Base-by-base conservation (phyloP, 2,888 invertebrate genomes). In the Altica lythri region DNA sequence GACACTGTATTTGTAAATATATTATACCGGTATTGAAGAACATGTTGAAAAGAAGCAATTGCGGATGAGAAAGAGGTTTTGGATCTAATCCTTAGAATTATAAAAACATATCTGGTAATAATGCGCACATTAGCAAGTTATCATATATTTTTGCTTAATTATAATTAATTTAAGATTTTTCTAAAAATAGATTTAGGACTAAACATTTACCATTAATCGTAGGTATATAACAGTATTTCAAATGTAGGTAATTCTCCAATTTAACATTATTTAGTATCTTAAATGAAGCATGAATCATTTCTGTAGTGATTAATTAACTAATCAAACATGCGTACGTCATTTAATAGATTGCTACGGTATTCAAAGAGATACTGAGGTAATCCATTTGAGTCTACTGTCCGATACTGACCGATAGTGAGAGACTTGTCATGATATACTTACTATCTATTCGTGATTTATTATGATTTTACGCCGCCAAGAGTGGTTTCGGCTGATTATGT, bases 401-500 rank as follows among this genome's bases (percentile, higher is more conserved):
- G 55, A 56, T 55, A 58, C 54, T 53, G 47, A 43, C 45, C 54
- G 55, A 56, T 57, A 58, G 56, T 54, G 43, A 37, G 54, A 54
- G 52, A 53, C 49, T 57, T 61, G 56, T 56, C 61, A 47, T 59
- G 61, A 59, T 61, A 59, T 59, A 61, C 61, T 61, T 59, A 59
- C 57, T 62, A 62, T 62, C 62, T 62, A 59, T 57, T 49, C 42
- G 60, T 62, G 62, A 62, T 60, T 60, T 62, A 62, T 60, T 55
- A 55, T 54, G 52, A 60, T 56, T 56, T 47, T 49, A 27, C 30
- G 46, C 19, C 32, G 30, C 48, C 46, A 35, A 30, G 47, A 54
- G 55, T 46, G 46, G 22, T 13, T 16, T 25, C 49, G 43, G 54
- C 58, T 59, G 60, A 60, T 62, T 60, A 57, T 47, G 35, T 43